Conservation (phyloP, 2,888 invertebrate species). For the Ichneumoninae sp. region DNA sequence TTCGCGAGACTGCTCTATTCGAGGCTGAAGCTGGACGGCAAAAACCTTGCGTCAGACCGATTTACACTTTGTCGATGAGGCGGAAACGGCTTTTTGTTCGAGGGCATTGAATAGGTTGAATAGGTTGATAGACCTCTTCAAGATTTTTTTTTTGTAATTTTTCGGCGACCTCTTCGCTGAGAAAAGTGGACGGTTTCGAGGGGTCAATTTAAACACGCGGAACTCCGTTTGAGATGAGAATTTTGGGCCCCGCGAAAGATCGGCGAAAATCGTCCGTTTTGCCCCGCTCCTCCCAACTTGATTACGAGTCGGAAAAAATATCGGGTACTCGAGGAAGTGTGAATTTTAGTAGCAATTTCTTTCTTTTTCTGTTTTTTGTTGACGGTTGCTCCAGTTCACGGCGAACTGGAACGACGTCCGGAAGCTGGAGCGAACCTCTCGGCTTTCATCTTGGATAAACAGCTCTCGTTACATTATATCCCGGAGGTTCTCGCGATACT, state of each 20-base stretch:
- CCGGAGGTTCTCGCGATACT: background rate
- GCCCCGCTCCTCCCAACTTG: background rate
- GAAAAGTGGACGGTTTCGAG: background rate
- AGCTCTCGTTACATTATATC: conserved; percentile 53
- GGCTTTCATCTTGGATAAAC: conserved; percentile 45
- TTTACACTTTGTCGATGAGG: background rate
- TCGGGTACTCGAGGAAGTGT: background rate
- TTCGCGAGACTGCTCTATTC: conserved; percentile 11
- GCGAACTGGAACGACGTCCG: background rate
- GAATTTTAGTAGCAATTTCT: background rate
- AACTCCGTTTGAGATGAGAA: background rate
- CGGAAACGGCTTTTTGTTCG: background rate
- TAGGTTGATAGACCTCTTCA: background rate
- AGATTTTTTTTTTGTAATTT: background rate
- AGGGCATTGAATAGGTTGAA: background rate
- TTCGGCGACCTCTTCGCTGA: background rate
- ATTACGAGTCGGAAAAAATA: background rate
- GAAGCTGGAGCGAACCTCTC: conserved; percentile 45
- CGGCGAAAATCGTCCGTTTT: background rate
- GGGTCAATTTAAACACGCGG: background rate
- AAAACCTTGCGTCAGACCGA: background rate
- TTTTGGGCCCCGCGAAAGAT: background rate
- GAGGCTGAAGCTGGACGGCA: background rate
- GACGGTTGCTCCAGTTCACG: background rate
- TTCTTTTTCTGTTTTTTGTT: background rate